phyloP scores from a whole-genome alignment of 2,888 invertebrate species.

The Sialis fuliginosa region DNA sequence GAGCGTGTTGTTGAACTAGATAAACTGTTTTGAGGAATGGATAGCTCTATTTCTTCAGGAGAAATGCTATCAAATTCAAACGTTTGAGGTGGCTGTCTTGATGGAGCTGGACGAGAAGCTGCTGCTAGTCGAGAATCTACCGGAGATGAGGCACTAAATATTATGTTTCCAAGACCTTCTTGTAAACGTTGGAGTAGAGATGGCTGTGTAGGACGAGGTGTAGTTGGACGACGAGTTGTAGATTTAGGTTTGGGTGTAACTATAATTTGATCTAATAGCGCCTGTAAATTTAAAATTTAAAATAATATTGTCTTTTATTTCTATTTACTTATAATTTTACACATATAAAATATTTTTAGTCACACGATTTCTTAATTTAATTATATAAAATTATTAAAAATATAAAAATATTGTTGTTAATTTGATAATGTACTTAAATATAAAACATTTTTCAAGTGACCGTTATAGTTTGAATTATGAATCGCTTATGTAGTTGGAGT shows the following conservation, averaged over 20 bases:
- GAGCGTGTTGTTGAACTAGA: not conserved
- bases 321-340: no score
- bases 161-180: slow-evolving; percentile 20
- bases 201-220: slow-evolving; percentile 27
- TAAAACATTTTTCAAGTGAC: no score
- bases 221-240: slow-evolving; percentile 26
- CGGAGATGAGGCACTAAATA: slow-evolving; percentile 20
- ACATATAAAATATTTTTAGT: no score
- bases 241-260: slow-evolving; percentile 32
- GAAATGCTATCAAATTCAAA: not conserved
- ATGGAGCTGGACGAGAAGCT: slow-evolving; percentile 8
- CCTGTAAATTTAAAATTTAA: slow-evolving; percentile 19
- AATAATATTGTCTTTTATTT: not conserved
- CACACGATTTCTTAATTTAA: no score
- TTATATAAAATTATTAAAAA: no score
- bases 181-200: not conserved
- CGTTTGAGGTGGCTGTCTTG: slow-evolving; percentile 5
- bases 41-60: not conserved
- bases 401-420: no score
- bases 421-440: no score
- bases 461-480: no score
- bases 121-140: slow-evolving; percentile 2
- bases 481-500: not conserved
- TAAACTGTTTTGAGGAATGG: not conserved
- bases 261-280: slow-evolving; percentile 37